Evolutionary conservation across 2,797 vertebrate genomes (phyloP), one percentile per base, ranked within the genome.

Genomic region (Cyclopterus lumpus): DNA sequence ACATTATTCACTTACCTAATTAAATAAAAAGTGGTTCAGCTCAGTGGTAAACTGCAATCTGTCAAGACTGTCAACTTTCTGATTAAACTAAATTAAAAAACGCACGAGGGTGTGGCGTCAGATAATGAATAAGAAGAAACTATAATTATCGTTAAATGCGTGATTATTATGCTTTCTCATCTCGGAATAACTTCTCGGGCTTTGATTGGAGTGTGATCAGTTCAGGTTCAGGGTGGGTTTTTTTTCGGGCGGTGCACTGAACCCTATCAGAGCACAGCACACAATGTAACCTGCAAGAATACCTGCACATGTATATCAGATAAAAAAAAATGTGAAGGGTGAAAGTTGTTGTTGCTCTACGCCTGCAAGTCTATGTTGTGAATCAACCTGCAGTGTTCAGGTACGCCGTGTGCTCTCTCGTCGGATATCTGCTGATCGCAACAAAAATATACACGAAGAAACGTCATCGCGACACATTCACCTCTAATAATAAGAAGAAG

Each of bases 221-320:
- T 20, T 34, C 48, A 53, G 5, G 16, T 51, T 9, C 20, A 5
- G 7, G 58, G 28, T 34, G 16, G 55, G 26, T n/a, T n/a, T n/a
- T n/a, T 58, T 0, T 16, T 18, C 6, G 51, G 77, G 77, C 53
- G 82, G 55, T 70, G 34, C 36, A 0, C 26, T 1, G n/a, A n/a
- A n/a, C 1, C 38, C 48, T 59, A 38, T 68, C 63, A 72, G 65
- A 82, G 59, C 60, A 73, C 16, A 57, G 5, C 6, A 18, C 8
- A 16, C 9, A 15, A 64, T 26, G 1, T 9, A n/a, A 51, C 1
- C 9, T 16, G 1, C 1, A 8, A 5, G 4, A 32, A 8, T 22
- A 8, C 0, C 36, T 18, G 10, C n/a, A 18, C 53, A n/a, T 10
- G 0, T 8, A 46, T 71, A 14, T 12, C 4, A 3, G 10, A 51